Percentiles rank a stretch among this genome's conserved stretches.
Conservation (phyloP, 1,140 invertebrate genomes). For the Neodiprion fabricii region DNA sequence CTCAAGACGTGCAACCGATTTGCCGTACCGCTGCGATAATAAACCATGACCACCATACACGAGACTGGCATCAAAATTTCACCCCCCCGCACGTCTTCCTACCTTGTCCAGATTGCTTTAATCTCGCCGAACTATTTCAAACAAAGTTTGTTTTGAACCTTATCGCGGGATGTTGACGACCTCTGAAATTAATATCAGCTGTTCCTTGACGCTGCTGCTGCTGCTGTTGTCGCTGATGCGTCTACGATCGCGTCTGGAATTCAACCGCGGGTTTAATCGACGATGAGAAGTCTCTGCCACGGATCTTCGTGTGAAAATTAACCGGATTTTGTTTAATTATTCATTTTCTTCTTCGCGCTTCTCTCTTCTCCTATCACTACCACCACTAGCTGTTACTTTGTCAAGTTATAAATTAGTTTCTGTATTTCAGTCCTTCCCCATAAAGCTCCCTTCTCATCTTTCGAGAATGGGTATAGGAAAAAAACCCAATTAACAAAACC, state of each 20-base stretch:
- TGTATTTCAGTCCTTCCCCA: no score
- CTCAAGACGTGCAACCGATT: slow-evolving; percentile 21
- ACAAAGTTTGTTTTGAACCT: slow-evolving; percentile 16
- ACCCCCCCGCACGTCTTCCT: not conserved
- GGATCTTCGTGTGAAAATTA: no score
- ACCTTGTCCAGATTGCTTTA: slow-evolving; percentile 16
- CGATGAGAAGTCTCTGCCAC: no score
- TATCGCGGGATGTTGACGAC: slow-evolving; percentile 21
- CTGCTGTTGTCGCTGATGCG: slow-evolving; percentile 11
- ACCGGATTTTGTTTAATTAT: no score
- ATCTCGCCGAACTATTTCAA: slow-evolving; percentile 31
- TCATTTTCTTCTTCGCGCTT: no score
- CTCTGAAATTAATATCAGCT: slow-evolving; percentile 19
- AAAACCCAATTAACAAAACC: not conserved
- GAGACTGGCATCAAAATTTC: not conserved
- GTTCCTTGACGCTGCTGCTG: slow-evolving; percentile 20
- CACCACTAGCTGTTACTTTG: no score
- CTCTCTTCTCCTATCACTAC: no score
- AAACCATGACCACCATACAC: not conserved
- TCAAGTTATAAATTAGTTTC: no score
- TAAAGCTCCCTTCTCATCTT: not conserved
- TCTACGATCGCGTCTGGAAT: slow-evolving; percentile 33
- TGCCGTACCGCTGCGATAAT: not conserved
- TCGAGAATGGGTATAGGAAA: not conserved
- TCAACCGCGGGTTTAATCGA: no score